A percentile compares a stretch with the other conserved stretches of the same genome.
These are phyloP conservation scores for Mylabris sibirica DNA, from an alignment of 2,888 invertebrate genomes.

Conservation along the genomic window DNA sequence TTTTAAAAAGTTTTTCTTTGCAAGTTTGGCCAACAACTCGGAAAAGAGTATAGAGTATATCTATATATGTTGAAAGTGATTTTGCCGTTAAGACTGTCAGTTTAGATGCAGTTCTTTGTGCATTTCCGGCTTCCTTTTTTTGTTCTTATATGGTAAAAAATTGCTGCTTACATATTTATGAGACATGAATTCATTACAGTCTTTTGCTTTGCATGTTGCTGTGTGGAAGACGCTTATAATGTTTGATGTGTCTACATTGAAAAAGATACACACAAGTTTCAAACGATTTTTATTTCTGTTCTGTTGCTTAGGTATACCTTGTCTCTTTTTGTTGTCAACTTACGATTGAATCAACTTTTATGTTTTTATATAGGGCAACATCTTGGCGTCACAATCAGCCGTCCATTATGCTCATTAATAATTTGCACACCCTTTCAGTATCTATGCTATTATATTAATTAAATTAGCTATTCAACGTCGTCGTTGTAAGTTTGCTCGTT, in stretches of 20 bases:
- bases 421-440: conserved; percentile 53
- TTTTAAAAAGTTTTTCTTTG: neutral
- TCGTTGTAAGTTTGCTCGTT: conserved; percentile 42
- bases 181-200: conserved; percentile 32
- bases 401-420: conserved; percentile 52
- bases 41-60: neutral
- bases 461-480: conserved; percentile 51
- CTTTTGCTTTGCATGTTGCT: conserved; percentile 4
- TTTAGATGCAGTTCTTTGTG: conserved; percentile 13
- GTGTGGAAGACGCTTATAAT: conserved; percentile 18
- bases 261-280: conserved; percentile 6
- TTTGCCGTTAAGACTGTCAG: neutral
- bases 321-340: conserved; percentile 16
- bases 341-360: conserved; percentile 22
- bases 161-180: conserved; percentile 30
- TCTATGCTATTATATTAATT: conserved; percentile 51
- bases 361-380: conserved; percentile 13
- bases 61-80: neutral
- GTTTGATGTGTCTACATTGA: conserved; percentile 19
- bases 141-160: conserved; percentile 20
- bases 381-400: conserved; percentile 43
- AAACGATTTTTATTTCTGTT: no score
- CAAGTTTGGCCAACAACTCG: neutral
- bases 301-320: conserved; percentile 12
- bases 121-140: conserved; percentile 8